Base-by-base conservation (phyloP, 2,888 invertebrate genomes). In the Dasysyrphus tricinctus region DNA sequence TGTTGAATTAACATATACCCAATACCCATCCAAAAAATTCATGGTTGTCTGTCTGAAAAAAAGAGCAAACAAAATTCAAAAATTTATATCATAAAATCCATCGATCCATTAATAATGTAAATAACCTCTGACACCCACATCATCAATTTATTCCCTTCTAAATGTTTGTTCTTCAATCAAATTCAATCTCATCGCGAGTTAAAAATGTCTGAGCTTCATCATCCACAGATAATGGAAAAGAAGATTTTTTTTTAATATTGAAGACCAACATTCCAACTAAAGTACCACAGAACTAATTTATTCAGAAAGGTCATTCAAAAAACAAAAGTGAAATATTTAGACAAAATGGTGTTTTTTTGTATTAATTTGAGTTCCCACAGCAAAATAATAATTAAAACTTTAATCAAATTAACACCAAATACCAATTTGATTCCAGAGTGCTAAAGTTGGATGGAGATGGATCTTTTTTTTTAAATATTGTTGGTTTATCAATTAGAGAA, bases 401-500 rank as follows among this genome's bases (percentile, higher is more conserved):
- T 63, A 44, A 67, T 37, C 49, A 67, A 67, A 67, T 67, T 67
- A 67, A 67, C 67, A 47, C 47, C 47, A 65, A 29, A 34, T 7
- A 44, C 2, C 8, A 29, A 5, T 14, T 39, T 39, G 24, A 63
- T 63, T 19, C 42, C 19, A 7, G n/a, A n/a, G 3, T 57, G 37
- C 32, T n/a, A n/a, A 32, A n/a, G 11, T 75, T 24, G 24, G 24
- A 24, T 24, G 24, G 24, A 75, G 47, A 63, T 42, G 42, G 24
- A 54, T 37, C 39, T 12, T 14, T 56, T 44, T 7, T 9, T n/a
- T n/a, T n/a, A n/a, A n/a, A 5, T 37, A 14, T 12, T 75, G 47
- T 72, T 78, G 42, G 49, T 47, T 29, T 59, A 47, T 59, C 78
- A 73, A 73, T 78, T 73, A 78, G 78, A 65, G 74, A 54, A 63